Evolutionary conservation across 2,888 invertebrate genomes (phyloP).

Genomic region (Malthinus seriepunctatus): DNA sequence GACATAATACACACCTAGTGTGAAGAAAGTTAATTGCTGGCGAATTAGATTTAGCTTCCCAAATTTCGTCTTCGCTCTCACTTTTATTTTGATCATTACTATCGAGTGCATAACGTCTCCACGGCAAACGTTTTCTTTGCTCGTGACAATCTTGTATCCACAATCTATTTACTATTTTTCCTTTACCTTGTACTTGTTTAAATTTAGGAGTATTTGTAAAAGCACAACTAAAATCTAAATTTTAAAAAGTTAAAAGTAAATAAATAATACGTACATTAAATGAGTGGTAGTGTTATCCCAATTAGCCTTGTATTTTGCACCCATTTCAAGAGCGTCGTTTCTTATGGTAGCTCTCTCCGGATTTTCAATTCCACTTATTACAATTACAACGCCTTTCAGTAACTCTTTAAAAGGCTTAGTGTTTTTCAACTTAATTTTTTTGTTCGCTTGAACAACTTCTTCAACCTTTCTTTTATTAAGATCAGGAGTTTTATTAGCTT

Average conservation of each 20-base stretch:
- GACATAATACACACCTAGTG: neutral
- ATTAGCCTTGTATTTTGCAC: conserved; percentile 76
- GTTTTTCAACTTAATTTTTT: conserved; percentile 35
- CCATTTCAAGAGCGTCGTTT: conserved; percentile 72
- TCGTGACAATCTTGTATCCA: conserved; percentile 74
- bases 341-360: conserved; percentile 73
- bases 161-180: conserved; percentile 68
- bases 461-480: conserved; percentile 29
- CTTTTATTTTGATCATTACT: conserved; percentile 49
- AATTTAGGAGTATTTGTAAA: conserved; percentile 89
- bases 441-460: conserved; percentile 37
- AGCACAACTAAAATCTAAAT: conserved; percentile 71
- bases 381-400: conserved; percentile 71
- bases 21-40: conserved; percentile 11
- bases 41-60: conserved; percentile 45
- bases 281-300: conserved; percentile 81
- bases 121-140: conserved; percentile 65
- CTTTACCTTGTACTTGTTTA: conserved; percentile 67
- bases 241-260: neutral
- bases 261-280: conserved; percentile 71
- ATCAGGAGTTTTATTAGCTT: conserved; percentile 30
- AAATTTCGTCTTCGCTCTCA: conserved; percentile 61
- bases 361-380: conserved; percentile 87
- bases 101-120: conserved; percentile 67
- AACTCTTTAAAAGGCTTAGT: conserved; percentile 61